Base-by-base conservation (phyloP, 2,797 vertebrate species). In the Melanotaenia pygmaea region DNA sequence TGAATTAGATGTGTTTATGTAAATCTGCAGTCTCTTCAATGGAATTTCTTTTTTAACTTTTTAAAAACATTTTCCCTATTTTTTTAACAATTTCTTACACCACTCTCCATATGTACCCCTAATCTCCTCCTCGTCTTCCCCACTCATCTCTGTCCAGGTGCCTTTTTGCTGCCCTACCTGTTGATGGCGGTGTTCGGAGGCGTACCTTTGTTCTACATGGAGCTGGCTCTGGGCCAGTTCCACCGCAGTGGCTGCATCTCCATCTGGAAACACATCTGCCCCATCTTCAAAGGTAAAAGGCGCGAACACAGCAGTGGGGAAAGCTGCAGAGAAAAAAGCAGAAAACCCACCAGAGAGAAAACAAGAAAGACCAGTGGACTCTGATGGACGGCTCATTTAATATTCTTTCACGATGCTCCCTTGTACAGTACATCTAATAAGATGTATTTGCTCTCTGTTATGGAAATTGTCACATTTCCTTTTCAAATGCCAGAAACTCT, bases 191-290 rank as follows among this genome's bases (percentile, higher is more conserved):
- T 99, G 79, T 99, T 99, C 0, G 98, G 98, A 59, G 98, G 98
- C 0, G 97, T 99, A 69, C 98, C 98, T 0, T 96, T 99, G 53
- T 99, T 99, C 94, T 99, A 99, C 85, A 98, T 99, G 98, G 98
- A 99, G 89, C 95, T 99, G 60, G 98, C 96, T 0, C 92, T 99
- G 43, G 98, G 98, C 24, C 98, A 99, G 90, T 99, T 97, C 85
- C 97, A 99, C 89, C 96, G 97, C 82, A 99, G 95, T 0, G 98
- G 98, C 62, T 98, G 97, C 76, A 99, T 99, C 92, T 98, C 97
- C 45, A 94, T 99, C 74, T 99, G 98, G 98, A 97, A 95, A 76
- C 95, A 98, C 94, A 95, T 99, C 91, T 99, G 98, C 87, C 98
- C 98, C 28, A 97, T 99, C 86, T 99, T 99, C 93, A 99, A 99